Base-by-base conservation (phyloP, 2,888 invertebrate genomes). In the Dromius quadrimaculatus region DNA sequence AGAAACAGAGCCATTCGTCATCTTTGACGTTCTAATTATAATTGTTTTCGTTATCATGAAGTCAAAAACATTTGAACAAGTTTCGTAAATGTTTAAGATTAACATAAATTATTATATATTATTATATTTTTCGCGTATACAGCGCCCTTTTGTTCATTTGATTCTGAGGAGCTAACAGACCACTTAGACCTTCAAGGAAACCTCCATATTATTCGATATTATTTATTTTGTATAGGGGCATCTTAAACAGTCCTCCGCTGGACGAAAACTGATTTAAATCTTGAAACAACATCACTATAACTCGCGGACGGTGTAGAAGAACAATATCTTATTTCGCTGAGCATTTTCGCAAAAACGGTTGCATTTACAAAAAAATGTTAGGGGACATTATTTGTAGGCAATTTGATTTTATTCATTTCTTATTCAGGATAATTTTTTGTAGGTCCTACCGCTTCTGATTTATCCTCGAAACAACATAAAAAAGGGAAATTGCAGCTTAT, bases 21-120 rank as follows among this genome's bases (percentile, higher is more conserved):
- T 28, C 4, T 54, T 54, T 54, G 50, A 54, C 28, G 9, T 50
- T 50, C 28, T 50, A 54, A 54, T 54, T 54, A n/a, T n/a, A n/a
- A 54, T 15, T 28, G 50, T 54, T 54, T 54, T 54, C 28, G 45
- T 45, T n/a, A n/a, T 13, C 28, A 23, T 13, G 13, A 5, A 22
- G 8, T 9, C 11, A 50, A 50, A 28, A 4, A 50, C 23, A 50
- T 28, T 6, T 28, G 6, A 0, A 6, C n/a, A 2, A 2, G 20
- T 45, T 45, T 45, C 20, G 8, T 5, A 17, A 45, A 45, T 47
- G 47, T 47, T 20, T 47, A 8, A 50, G 23, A 50, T 50, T 50
- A 50, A n/a, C 50, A 50, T 50, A 23, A 50, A 50, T 50, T 28
- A 50, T 50, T 50, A 54, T 28, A 28, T 28, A 54, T 43, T 17